These are phyloP conservation scores for Siphamia tubifer DNA, from an alignment of 2,113 vertebrate genomes.

Conservation along the genomic window DNA sequence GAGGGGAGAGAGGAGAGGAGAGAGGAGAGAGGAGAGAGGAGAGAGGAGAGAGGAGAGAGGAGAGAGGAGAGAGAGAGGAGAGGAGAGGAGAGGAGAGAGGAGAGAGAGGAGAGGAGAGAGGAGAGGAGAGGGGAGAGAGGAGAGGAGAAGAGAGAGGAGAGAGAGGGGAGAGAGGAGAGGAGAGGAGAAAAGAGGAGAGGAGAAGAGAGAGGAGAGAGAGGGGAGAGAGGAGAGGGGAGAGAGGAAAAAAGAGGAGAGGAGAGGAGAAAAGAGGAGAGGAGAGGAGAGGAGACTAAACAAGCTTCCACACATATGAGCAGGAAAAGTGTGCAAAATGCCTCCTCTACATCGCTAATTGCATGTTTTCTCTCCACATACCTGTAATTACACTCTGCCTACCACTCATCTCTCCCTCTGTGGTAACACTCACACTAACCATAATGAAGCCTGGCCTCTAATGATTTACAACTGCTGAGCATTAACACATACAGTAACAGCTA, in stretches of 20 bases:
- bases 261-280: not conserved
- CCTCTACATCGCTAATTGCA: slow-evolving; percentile 75
- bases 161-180: not conserved
- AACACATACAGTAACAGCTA: slow-evolving; percentile 49
- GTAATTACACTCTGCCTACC: slow-evolving; percentile 71
- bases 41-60: not conserved
- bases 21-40: not conserved
- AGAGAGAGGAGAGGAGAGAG: not conserved
- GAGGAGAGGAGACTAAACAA: not conserved
- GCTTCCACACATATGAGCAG: slow-evolving; percentile 23
- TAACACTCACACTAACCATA: slow-evolving; percentile 63
- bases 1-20: not conserved
- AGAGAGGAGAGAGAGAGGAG: not conserved
- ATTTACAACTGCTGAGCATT: slow-evolving; percentile 69
- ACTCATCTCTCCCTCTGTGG: slow-evolving; percentile 64
- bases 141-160: not conserved
- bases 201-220: not conserved
- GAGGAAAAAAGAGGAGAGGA: not conserved
- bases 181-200: not conserved
- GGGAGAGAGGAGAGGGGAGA: not conserved
- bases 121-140: not conserved
- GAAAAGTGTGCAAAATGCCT: slow-evolving; percentile 63
- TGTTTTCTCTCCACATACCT: slow-evolving; percentile 74
- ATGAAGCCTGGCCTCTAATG: slow-evolving; percentile 70
- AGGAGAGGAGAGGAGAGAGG: not conserved